Percentiles rank a stretch among this genome's conserved stretches.
These are phyloP conservation scores for Henicopernis longicauda DNA, from an alignment of 2,113 vertebrate genomes.

Conservation along the genomic window DNA sequence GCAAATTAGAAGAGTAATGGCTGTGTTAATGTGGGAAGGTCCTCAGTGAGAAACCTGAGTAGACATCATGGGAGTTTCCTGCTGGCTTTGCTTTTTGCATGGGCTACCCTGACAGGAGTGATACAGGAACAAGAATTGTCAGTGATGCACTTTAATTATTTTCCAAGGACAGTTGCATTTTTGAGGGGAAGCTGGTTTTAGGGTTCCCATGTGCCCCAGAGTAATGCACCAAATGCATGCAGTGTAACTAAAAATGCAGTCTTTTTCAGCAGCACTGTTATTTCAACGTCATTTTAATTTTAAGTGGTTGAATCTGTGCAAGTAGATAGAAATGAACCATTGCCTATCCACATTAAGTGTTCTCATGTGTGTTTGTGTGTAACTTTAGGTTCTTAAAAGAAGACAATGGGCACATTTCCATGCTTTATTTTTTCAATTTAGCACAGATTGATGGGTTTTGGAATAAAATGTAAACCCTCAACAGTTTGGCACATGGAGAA, in stretches of 20 bases:
- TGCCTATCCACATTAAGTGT: neutral
- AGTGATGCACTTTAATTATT: fast-evolving
- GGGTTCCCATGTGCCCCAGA: neutral
- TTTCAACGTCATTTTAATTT: neutral
- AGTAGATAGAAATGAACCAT: neutral
- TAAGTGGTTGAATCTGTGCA: neutral
- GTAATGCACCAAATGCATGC: neutral
- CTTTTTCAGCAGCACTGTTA: neutral
- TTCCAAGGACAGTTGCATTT: neutral
- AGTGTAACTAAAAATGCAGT: neutral
- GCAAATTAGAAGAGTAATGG: neutral
- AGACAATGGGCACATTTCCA: conserved; percentile 61
- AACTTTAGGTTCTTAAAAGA: conserved; percentile 59
- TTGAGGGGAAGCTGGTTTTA: neutral
- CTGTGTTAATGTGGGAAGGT: neutral
- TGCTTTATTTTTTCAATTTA: conserved; percentile 48
- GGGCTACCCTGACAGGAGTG: neutral
- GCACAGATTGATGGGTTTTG: conserved; percentile 69
- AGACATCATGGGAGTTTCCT: neutral
- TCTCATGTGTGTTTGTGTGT: neutral
- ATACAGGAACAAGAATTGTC: neutral
- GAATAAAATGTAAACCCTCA: conserved; percentile 67
- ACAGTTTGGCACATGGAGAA: conserved; percentile 54
- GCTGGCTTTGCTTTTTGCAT: neutral
- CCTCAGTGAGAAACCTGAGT: neutral